Evolutionary conservation across 2,888 invertebrate genomes (phyloP), one percentile per base, ranked within the genome.

Genomic region (Cancer borealis): DNA sequence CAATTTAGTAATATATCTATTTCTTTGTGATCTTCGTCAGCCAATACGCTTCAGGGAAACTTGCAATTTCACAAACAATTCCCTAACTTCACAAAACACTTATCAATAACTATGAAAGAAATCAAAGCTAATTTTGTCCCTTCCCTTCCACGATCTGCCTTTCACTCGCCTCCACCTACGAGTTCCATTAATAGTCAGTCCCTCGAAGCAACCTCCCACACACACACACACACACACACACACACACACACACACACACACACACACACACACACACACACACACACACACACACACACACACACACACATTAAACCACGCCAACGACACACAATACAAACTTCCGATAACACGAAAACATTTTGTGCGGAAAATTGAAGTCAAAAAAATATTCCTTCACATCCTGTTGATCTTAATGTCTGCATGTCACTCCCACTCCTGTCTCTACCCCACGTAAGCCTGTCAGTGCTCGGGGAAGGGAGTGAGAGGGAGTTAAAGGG

Each of bases 11-110:
- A 39, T 0, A 39, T 39, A 39, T 54, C 54, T 54, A 12, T 54
- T 17, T 10, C 54, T 54, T 17, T 54, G 14, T 54, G 2, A 2
- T 17, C 12, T 3, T 54, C 54, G 54, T 54, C 54, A 66, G 4
- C 21, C 4, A 3, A 0, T 0, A 66, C 66, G 66, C n/a, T 66
- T 66, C 39, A 39, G 66, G n/a, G 6, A 21, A 66, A 66, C 66
- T 66, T 66, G 66, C 66, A 66, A 66, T 66, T 66, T 66, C 66
- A 66, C 66, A n/a, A 66, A 66, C 66, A 66, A 6, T 66, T 66
- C 6, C n/a, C 66, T 66, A 14, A n/a, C n/a, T 54, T 54, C 54
- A 54, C 54, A 54, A 54, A 54, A 54, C 54, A 54, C 14, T 54
- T 3, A 54, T 14, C 8, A 54, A 14, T 54, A 66, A 66, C n/a